A percentile compares a stretch with the other conserved stretches of the same genome.
Conservation (phyloP, 2,797 vertebrate genomes). For the Sylvilagus floridanus region DNA sequence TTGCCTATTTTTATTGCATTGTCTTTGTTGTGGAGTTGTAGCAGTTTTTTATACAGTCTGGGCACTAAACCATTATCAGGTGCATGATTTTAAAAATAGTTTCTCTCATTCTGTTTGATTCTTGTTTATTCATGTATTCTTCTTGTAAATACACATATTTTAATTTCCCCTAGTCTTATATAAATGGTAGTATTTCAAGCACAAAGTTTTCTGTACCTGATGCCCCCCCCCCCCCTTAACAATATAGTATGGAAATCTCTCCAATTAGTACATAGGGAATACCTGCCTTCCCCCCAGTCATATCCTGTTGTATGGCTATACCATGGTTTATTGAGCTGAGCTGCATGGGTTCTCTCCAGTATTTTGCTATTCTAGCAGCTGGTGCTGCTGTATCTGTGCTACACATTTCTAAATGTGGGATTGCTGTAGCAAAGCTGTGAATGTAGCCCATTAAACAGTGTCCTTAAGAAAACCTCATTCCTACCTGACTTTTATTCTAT, state of each 20-base stretch:
- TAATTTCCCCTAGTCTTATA: not conserved
- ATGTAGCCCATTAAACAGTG: not conserved
- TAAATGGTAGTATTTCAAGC: constrained; percentile 3
- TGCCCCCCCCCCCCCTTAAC: not conserved
- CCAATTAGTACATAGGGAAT: not conserved
- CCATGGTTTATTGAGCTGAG: not conserved
- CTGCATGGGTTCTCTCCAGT: not conserved
- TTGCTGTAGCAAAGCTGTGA: not conserved
- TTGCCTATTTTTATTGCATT: constrained; percentile 14
- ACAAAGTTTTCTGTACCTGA: not conserved
- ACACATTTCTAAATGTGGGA: not conserved
- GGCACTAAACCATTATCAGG: not conserved
- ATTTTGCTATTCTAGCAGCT: not conserved
- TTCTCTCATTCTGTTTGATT: not conserved
- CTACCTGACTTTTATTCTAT: not conserved
- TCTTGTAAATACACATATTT: not conserved
- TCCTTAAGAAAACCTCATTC: not conserved
- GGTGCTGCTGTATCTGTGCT: not conserved
- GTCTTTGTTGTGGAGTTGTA: not conserved
- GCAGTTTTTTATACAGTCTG: constrained; percentile 35
- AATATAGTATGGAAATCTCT: not conserved
- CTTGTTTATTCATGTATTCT: not conserved
- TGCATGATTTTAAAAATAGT: not conserved
- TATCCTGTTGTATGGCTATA: not conserved
- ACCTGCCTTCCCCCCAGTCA: not conserved